Evolutionary conservation across 2,888 invertebrate genomes (phyloP).

Genomic region (Hartigia nigra): DNA sequence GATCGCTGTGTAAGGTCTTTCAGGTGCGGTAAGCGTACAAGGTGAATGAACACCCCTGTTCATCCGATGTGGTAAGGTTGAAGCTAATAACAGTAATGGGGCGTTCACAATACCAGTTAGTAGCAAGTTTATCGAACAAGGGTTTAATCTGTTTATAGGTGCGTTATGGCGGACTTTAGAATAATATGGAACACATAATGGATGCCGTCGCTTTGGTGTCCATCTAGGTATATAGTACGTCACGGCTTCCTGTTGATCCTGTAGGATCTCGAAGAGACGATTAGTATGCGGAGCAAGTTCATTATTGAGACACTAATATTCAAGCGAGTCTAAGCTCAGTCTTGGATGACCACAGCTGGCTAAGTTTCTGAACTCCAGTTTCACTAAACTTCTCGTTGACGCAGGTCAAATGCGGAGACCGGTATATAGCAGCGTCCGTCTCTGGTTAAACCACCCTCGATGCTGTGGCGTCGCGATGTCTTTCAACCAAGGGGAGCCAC

Average conservation of each 20-base stretch:
- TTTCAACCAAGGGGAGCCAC: not conserved
- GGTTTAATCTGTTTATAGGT: not conserved
- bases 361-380: conserved; percentile 3
- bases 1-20: not conserved
- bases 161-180: not conserved
- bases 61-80: not conserved
- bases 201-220: not conserved
- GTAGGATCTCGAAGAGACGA: conserved; percentile 7
- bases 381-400: not conserved
- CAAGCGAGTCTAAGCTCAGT: conserved; percentile 3
- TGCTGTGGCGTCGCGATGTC: conserved; percentile 1
- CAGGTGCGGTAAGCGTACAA: not conserved
- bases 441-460: not conserved
- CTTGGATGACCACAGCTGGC: not conserved
- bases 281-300: conserved; percentile 25
- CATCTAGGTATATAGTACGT: no score
- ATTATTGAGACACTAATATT: conserved; percentile 25
- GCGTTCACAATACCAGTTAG: not conserved
- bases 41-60: no score
- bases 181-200: not conserved
- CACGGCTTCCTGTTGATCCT: not conserved
- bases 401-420: not conserved
- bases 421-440: not conserved
- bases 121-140: not conserved
- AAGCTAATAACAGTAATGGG: not conserved